phyloP scores from a whole-genome alignment of 2,888 invertebrate genomes.

The Notodonta dromedarius region DNA sequence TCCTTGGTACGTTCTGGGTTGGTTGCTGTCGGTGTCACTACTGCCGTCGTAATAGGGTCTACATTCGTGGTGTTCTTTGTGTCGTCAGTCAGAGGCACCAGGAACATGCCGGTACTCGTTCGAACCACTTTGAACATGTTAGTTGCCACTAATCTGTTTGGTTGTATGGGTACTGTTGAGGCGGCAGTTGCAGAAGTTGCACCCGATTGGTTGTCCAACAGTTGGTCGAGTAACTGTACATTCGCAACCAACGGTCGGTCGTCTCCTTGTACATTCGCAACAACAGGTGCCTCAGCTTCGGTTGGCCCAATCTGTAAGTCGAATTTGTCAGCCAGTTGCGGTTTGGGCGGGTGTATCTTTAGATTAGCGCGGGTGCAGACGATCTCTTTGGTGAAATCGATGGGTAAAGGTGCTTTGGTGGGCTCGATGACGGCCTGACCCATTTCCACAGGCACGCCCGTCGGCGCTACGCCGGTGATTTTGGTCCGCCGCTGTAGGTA shows the following conservation, averaged over 20 bases:
- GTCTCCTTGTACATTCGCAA: too few relatives aligned
- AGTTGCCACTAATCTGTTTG: constrained; percentile 13
- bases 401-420: constrained; percentile 55
- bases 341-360: constrained; percentile 10
- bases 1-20: not conserved
- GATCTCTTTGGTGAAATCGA: constrained; percentile 54
- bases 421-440: constrained; percentile 28
- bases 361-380: constrained; percentile 25
- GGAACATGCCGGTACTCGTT: constrained; percentile 48
- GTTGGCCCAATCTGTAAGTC: constrained; percentile 24
- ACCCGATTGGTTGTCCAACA: not conserved
- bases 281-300: constrained; percentile 2
- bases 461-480: constrained; percentile 30
- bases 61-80: constrained; percentile 41
- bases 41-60: constrained; percentile 37
- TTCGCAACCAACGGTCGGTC: too few relatives aligned
- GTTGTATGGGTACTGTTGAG: not conserved
- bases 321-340: constrained; percentile 20
- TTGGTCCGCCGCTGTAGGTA: constrained; percentile 35
- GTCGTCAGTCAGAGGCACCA: constrained; percentile 47
- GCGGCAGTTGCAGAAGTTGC: not conserved
- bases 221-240: too few relatives aligned
- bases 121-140: constrained; percentile 51
- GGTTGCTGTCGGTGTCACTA: constrained; percentile 10
- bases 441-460: constrained; percentile 52